Evolutionary conservation across 2,888 invertebrate genomes (phyloP).

Genomic region (Rhingia rostrata): DNA sequence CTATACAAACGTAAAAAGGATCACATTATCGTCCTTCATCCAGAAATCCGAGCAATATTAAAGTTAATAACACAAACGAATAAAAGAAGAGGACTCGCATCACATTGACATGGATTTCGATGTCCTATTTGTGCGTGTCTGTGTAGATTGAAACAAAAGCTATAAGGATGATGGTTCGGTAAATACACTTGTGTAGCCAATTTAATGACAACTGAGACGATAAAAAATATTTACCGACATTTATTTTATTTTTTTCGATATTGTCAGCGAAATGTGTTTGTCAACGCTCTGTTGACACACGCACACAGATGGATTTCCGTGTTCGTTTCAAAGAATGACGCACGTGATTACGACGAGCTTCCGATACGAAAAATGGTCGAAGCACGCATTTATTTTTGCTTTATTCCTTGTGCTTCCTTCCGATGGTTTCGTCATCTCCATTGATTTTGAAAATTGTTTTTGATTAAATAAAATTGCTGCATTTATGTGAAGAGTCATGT

Average conservation of each 20-base stretch:
- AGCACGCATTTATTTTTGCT: no score
- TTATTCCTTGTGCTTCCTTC: no score
- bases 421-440: slow-evolving; percentile 35
- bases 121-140: neutral
- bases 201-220: slow-evolving; percentile 25
- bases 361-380: slow-evolving; percentile 26
- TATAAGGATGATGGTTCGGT: slow-evolving; percentile 1
- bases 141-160: slow-evolving; percentile 10
- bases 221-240: slow-evolving; percentile 26
- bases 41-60: slow-evolving; percentile 23
- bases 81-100: slow-evolving; percentile 15
- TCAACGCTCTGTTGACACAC: slow-evolving; percentile 1
- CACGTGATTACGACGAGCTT: slow-evolving; percentile 31
- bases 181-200: slow-evolving; percentile 2
- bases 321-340: slow-evolving; percentile 15
- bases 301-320: slow-evolving; percentile 15
- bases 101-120: neutral
- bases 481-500: slow-evolving; percentile 34
- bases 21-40: slow-evolving; percentile 27
- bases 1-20: slow-evolving; percentile 28
- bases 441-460: slow-evolving; percentile 43
- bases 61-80: slow-evolving; percentile 8
- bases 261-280: slow-evolving; percentile 47
- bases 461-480: slow-evolving; percentile 42
- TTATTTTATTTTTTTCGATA: slow-evolving; percentile 24